phyloP scores from a whole-genome alignment of 2,888 invertebrate genomes.

The Merodon equestris region DNA sequence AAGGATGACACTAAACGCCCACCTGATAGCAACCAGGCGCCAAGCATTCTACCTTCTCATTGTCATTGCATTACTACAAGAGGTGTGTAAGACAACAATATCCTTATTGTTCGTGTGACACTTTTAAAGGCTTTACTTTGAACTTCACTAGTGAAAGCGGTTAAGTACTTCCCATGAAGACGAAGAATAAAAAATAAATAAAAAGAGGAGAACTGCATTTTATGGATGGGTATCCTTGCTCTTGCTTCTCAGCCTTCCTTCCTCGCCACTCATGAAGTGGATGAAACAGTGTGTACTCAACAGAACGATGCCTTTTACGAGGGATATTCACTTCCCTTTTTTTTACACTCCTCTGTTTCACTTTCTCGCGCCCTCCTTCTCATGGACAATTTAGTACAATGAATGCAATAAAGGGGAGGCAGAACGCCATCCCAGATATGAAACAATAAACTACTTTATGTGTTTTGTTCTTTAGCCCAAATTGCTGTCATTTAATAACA shows the following conservation, averaged over 20 bases:
- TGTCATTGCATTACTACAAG: conserved; percentile 40
- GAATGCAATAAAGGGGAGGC: conserved; percentile 50
- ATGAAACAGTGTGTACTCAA: conserved; percentile 20
- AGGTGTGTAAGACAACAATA: conserved; percentile 63
- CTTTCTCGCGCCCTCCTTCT: conserved; percentile 12
- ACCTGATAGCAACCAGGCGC: background rate
- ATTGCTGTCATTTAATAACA: conserved; percentile 67
- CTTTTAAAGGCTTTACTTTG: conserved; percentile 64
- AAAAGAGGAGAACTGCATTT: conserved; percentile 36
- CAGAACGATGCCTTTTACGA: conserved; percentile 48
- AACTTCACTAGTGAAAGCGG: conserved; percentile 61
- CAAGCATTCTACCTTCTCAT: conserved; percentile 14
- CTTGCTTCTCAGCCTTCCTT: background rate
- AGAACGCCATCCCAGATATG: conserved; percentile 25
- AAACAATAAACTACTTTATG: conserved; percentile 66
- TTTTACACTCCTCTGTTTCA: background rate
- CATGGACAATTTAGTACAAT: conserved; percentile 60
- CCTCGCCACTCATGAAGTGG: background rate
- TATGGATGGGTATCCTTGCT: conserved; percentile 30
- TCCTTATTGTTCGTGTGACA: conserved; percentile 59
- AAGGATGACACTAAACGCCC: too few species aligned
- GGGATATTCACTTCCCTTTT: conserved; percentile 31
- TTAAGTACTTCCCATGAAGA: conserved; percentile 50
- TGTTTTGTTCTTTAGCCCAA: conserved; percentile 56
- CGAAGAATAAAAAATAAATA: conserved; percentile 10